Conservation (phyloP, 2,888 invertebrate genomes). For the Apoderus coryli region DNA sequence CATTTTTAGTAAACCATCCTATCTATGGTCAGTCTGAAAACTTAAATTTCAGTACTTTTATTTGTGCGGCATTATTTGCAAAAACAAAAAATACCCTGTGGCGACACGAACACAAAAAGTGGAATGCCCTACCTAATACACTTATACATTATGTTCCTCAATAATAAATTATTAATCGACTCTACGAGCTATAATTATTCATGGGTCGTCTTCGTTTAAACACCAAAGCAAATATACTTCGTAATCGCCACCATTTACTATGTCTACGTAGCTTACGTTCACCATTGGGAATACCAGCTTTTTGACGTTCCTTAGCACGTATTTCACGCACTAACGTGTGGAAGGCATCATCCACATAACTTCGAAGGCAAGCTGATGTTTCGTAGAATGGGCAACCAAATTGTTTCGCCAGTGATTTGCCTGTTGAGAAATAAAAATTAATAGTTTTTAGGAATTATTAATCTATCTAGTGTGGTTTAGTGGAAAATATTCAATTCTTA, state of each 20-base stretch:
- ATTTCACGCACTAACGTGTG: slow-evolving; percentile 82
- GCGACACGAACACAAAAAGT: no score
- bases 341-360: slow-evolving; percentile 83
- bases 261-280: slow-evolving; percentile 40
- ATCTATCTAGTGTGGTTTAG: no score
- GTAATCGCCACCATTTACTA: slow-evolving; percentile 68
- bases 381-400: slow-evolving; percentile 85
- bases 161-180: background rate
- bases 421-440: no score
- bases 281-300: slow-evolving; percentile 32
- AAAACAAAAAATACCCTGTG: no score
- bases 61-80: no score
- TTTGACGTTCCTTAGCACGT: slow-evolving; percentile 56
- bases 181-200: slow-evolving; percentile 18
- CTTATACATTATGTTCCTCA: no score
- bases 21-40: no score
- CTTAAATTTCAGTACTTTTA: no score
- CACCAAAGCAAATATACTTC: slow-evolving; percentile 72
- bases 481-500: no score
- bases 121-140: no score
- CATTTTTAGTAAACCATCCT: no score
- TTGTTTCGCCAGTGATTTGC: slow-evolving; percentile 66
- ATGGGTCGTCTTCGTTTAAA: slow-evolving; percentile 47
- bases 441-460: no score
- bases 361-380: slow-evolving; percentile 76